Evolutionary conservation across 2,113 vertebrate species (phyloP), one percentile per base, ranked within the genome.

Genomic region (Paradoxurus hermaphroditus): DNA sequence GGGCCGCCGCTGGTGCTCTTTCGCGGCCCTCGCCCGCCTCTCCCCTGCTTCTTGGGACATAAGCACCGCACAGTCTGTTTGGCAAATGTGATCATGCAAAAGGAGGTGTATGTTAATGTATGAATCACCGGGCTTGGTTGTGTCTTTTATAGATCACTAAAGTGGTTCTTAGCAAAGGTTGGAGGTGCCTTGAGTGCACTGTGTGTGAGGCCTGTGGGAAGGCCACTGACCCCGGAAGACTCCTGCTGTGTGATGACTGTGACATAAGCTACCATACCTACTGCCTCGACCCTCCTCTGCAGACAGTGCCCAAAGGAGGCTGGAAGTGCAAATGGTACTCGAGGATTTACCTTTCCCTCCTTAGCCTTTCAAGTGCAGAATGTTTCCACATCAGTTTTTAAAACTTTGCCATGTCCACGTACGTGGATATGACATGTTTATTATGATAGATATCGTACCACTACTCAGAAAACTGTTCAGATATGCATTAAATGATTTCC

Each of bases 261-360:
- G 99, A 99, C 98, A 99, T 99, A 98, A 99, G 99, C 97, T 99
- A 99, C 96, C 99, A 99, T 98, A 99, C 99, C 0, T 99, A 99
- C 99, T 99, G 99, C 98, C 98, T 99, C 44, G 99, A 99, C 97
- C 99, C 99, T 0, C 99, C 99, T 7, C 98, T 99, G 96, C 99
- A 99, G 97, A 99, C 99, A 0, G 99, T 99, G 3, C 99, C 99
- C 1, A 99, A 99, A 97, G 99, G 99, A 88, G 99, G 99, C 98
- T 99, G 99, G 99, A 99, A 99, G 98, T 99, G 99, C 99, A 99
- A 99, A 98, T 99, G 99, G 99, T 99, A 98, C 29, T 98, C 95
- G 65, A 39, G 85, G 34, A 4, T 53, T 97, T 72, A 25, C 4
- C n/a, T 3, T 65, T 3, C 0, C 23, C 9, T 46, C 34, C 0